Percentiles rank a stretch among this genome's conserved stretches.
Evolutionary conservation across 2,113 vertebrate genomes (phyloP).

Genomic region (Puntigrus tetrazona): DNA sequence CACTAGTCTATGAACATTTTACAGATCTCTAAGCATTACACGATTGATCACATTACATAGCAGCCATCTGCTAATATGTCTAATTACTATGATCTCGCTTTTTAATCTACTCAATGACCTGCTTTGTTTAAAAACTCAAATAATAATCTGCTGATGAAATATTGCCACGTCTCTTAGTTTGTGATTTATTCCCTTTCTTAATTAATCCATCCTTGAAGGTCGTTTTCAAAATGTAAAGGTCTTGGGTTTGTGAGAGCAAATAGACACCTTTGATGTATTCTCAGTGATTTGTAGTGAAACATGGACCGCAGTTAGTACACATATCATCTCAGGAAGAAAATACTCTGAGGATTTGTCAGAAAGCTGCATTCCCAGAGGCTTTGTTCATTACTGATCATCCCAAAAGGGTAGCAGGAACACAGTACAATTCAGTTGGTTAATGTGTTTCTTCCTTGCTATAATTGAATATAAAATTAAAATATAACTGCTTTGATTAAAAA

Average conservation of each 20-base stretch:
- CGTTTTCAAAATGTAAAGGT: not conserved
- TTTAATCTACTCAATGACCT: not conserved
- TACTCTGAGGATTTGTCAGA: not conserved
- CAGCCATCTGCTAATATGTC: slow-evolving; percentile 4
- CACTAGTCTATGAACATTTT: slow-evolving; percentile 7
- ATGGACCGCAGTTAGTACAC: not conserved
- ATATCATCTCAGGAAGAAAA: slow-evolving; percentile 24
- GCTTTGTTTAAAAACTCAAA: not conserved
- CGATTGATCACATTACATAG: slow-evolving; percentile 30
- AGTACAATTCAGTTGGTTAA: not conserved
- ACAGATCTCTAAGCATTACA: not conserved
- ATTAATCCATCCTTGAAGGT: no score
- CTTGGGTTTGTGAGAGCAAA: not conserved
- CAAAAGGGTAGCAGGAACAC: not conserved
- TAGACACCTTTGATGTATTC: not conserved
- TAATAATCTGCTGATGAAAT: no score
- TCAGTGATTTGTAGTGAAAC: not conserved
- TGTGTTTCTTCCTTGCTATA: not conserved
- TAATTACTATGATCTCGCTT: not conserved
- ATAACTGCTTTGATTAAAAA: not conserved
- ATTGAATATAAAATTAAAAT: slow-evolving; percentile 16
- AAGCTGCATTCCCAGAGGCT: not conserved
- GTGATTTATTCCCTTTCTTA: no score
- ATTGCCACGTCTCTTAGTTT: no score
- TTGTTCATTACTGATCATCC: not conserved